Base-by-base conservation (phyloP, 2,113 vertebrate genomes). In the Carassius gibelio region DNA sequence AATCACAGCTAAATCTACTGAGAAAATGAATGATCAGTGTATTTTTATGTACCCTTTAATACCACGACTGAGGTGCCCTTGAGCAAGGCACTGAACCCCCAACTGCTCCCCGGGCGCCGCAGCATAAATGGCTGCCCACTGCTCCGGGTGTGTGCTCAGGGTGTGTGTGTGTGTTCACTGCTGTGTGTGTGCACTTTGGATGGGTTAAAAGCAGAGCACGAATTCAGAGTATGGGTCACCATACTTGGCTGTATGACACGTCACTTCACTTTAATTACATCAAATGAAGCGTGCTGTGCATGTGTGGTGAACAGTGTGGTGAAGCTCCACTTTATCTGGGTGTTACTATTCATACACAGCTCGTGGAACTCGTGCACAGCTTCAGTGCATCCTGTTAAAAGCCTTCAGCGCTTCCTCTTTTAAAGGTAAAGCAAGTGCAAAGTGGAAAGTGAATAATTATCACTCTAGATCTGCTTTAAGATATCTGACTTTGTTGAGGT, bases 401-500 rank as follows among this genome's bases (percentile, higher is more conserved):
- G 55, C 21, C 79, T 52, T 74, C 48, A 42, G 50, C 80, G 34
- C 66, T 89, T 88, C 84, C 34, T 83, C 82, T 90, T 90, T 89
- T 72, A 36, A 87, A 76, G 79, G 89, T 34, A 71, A 71, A 75
- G 85, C 72, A 36, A 87, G 81, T 79, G 89, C 57, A 71, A 71
- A 75, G 84, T 75, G 80, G 79, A 84, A 86, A 87, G 85, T 68
- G 84, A 89, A 89, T 90, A 88, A 94, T 94, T 93, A 94, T 93
- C 92, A 92, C 91, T 86, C 81, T 55, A 93, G 91, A 93, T 91
- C 89, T 88, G 88, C 84, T 88, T 92, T 91, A 92, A 94, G 93
- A 93, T 93, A 92, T 92, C 88, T 90, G 88, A 36, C 84, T 86
- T 88, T 90, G 86, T 92, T 91, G 81, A 93, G 92, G 90, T 90